phyloP scores from a whole-genome alignment of 1,140 invertebrate species.

The Helicoverpa zea region DNA sequence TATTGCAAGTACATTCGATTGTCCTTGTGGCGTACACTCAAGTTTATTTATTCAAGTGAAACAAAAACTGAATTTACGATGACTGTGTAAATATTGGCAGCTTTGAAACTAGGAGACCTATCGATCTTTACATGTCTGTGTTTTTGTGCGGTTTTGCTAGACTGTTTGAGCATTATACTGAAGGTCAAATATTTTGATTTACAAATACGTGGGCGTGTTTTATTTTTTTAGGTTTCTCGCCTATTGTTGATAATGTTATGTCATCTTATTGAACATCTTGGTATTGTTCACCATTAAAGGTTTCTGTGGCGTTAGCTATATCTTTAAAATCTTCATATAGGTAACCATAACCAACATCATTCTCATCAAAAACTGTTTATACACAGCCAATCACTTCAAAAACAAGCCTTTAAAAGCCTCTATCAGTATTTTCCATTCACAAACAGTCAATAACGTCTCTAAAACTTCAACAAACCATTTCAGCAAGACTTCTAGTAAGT shows the following conservation, averaged over 20 bases:
- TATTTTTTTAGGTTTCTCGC: background rate
- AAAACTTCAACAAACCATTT: no score
- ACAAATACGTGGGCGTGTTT: background rate
- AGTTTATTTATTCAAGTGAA: constrained; percentile 21
- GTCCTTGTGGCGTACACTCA: background rate
- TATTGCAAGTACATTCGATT: background rate
- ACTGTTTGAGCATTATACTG: background rate
- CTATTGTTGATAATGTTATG: background rate
- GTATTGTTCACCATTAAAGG: no score
- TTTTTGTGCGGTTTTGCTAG: background rate
- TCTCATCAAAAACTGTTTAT: no score
- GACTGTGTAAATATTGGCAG: constrained; percentile 14
- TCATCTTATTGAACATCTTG: no score
- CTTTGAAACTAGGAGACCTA: background rate
- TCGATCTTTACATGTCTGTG: background rate
- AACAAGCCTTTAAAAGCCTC: no score
- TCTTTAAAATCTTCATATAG: no score
- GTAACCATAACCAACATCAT: no score
- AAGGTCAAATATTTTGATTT: background rate
- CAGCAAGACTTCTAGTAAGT: no score
- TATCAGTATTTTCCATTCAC: no score
- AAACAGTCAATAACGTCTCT: no score
- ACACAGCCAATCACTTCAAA: no score
- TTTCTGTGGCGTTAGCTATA: no score
- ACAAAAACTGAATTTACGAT: constrained; percentile 8